phyloP scores from a whole-genome alignment of 2,113 vertebrate species.

The Forbesichthys agassizii region DNA sequence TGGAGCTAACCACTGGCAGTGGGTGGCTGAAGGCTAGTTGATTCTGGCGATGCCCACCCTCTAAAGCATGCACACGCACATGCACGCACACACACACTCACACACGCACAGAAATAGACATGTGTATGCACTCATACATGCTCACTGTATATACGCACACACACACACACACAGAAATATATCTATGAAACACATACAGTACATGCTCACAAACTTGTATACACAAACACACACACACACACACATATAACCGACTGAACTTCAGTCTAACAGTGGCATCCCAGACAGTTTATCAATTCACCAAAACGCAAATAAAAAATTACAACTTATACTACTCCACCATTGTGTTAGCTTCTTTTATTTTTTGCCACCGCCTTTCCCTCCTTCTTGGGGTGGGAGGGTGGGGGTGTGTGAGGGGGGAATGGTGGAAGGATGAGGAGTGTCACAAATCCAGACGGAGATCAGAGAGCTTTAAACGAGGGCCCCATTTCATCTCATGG shows the following conservation, averaged over 20 bases:
- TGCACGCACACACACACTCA: neutral
- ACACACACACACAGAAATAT: slow-evolving; percentile 18
- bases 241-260: slow-evolving; percentile 32
- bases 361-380: too few relatives aligned
- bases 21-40: slow-evolving; percentile 41
- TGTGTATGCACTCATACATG: too few relatives aligned
- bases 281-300: slow-evolving; percentile 60
- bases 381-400: too few relatives aligned
- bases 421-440: neutral
- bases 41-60: slow-evolving; percentile 16
- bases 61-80: neutral
- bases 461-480: slow-evolving; percentile 61
- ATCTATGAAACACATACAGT: too few relatives aligned
- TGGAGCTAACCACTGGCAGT: slow-evolving; percentile 15
- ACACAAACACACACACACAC: slow-evolving; percentile 23
- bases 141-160: neutral
- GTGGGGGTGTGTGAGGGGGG: too few relatives aligned
- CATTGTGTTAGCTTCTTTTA: slow-evolving; percentile 51
- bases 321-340: slow-evolving; percentile 49
- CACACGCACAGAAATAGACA: too few relatives aligned
- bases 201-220: neutral
- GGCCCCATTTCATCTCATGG: slow-evolving; percentile 64
- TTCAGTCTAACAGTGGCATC: slow-evolving; percentile 46
- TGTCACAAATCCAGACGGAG: slow-evolving; percentile 58
- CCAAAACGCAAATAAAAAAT: slow-evolving; percentile 52